Evolutionary conservation across 2,888 invertebrate species (phyloP).

Genomic region (Byasa hedistus): DNA sequence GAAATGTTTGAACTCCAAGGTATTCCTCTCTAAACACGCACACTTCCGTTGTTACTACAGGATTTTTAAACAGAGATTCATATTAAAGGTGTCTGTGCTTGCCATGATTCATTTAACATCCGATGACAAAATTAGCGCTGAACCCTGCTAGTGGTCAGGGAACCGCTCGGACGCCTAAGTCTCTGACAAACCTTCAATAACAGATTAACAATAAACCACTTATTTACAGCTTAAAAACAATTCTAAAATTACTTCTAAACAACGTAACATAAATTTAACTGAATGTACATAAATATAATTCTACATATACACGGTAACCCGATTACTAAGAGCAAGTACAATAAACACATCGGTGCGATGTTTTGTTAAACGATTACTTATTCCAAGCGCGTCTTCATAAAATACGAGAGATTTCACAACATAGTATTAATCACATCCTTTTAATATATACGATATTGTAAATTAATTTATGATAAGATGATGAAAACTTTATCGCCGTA

Average conservation of each 20-base stretch:
- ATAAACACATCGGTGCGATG: constrained; percentile 14
- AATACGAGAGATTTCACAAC: neutral
- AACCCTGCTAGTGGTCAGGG: too few species aligned
- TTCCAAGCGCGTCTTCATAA: neutral
- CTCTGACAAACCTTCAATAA: too few species aligned
- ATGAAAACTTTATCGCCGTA: neutral
- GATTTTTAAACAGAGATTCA: too few species aligned
- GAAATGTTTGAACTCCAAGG: too few species aligned
- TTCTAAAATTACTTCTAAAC: neutral
- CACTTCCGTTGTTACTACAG: too few species aligned
- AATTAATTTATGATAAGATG: neutral
- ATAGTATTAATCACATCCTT: neutral
- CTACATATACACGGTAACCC: constrained; percentile 10
- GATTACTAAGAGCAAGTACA: constrained; percentile 17
- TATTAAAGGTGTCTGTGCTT: too few species aligned
- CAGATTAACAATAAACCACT: neutral
- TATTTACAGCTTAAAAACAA: neutral
- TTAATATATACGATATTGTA: neutral
- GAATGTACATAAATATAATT: constrained; percentile 6
- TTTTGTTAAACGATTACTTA: constrained; percentile 16
- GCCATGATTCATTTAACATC: too few species aligned
- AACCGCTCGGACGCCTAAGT: too few species aligned
- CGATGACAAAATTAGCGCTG: too few species aligned
- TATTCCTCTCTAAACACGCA: too few species aligned
- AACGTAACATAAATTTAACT: neutral